Evolutionary conservation across 2,797 vertebrate genomes (phyloP).

Genomic region (Potorous gilbertii): DNA sequence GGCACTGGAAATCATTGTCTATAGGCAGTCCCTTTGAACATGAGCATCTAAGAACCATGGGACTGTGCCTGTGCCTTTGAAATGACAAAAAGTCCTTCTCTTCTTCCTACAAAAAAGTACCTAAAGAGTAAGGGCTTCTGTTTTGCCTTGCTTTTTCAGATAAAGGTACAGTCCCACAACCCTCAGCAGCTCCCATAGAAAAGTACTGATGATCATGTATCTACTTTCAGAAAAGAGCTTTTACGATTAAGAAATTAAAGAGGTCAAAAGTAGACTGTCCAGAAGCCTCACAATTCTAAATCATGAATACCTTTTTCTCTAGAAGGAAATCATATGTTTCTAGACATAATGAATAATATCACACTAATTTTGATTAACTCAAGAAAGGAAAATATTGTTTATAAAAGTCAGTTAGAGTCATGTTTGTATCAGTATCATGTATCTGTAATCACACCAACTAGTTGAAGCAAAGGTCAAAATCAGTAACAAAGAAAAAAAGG

Average conservation of each 20-base stretch:
- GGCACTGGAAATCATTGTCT: neutral
- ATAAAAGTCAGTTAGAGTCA: neutral
- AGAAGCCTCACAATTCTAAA: neutral
- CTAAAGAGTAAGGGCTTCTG: neutral
- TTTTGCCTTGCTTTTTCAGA: neutral
- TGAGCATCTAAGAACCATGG: neutral
- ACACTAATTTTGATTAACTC: neutral
- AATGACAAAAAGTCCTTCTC: neutral
- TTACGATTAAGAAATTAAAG: neutral
- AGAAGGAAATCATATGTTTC: neutral
- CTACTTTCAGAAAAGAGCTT: neutral
- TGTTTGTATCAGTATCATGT: neutral
- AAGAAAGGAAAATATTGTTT: neutral
- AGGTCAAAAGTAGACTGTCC: neutral
- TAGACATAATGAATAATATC: neutral
- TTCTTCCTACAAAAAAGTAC: neutral
- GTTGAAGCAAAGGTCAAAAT: neutral
- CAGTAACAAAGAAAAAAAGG: neutral
- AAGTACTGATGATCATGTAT: neutral
- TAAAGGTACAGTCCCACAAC: neutral
- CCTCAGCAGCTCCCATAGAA: neutral
- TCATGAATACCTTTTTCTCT: neutral
- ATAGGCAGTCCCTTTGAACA: neutral
- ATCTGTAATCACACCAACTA: neutral
- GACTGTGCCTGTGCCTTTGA: neutral